Base-by-base conservation (phyloP, 2,797 vertebrate species). In the Fistularia tabacaria region DNA sequence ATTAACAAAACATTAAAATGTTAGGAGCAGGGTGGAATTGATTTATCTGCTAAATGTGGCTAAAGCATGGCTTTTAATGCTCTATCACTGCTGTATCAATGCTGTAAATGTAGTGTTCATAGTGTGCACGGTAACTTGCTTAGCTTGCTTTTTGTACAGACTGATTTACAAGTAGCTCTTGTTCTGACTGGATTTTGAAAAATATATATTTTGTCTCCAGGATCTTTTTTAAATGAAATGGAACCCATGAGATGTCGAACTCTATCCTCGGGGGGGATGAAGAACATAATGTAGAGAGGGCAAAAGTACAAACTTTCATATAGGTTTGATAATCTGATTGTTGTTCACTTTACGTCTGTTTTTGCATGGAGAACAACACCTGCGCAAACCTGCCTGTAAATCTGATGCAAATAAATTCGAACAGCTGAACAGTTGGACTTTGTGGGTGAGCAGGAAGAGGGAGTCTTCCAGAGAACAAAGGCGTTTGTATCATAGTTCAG, bases 391-490 rank as follows among this genome's bases (percentile, higher is more conserved):
- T 40, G 66, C 71, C 64, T 73, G 57, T 52, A 43, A 38, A 40
- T 45, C 13, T 13, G 13, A 64, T 69, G 65, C 74, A 76, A 75
- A 78, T 69, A 6, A 9, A 43, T 38, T 14, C 41, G 3, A 10
- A 40, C 46, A 12, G 42, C 44, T 10, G 1, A 66, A 61, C 69
- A 52, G 44, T 62, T 66, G 49, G 56, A 43, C 13, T 3, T 47
- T 63, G 57, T 59, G 10, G 59, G 63, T 56, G 67, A 40, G 60
- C 43, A 62, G 45, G 46, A 74, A 57, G 39, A 54, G 59, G 38
- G 45, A 57, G 48, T 49, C 49, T 51, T 46, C 14, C 25, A 25
- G 10, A 64, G 59, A 83, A 79, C 53, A 74, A 69, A 76, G 59
- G 44, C 40, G 10, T 66, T 69, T 76, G 66, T 60, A 44, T 77